phyloP scores from a whole-genome alignment of 2,113 vertebrate genomes.

The Aramus guarauna region DNA sequence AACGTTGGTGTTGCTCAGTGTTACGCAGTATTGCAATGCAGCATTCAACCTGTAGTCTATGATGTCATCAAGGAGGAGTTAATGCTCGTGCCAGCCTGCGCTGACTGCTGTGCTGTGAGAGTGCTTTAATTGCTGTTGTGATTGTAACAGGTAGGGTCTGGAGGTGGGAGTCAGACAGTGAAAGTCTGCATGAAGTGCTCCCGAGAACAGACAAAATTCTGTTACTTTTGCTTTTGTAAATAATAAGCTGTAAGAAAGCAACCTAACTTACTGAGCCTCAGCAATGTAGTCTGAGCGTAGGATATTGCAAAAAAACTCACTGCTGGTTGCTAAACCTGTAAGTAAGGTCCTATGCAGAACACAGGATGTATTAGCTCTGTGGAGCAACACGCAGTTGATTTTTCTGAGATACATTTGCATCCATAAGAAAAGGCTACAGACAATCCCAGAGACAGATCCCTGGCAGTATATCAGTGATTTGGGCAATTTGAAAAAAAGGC shows the following conservation, averaged over 20 bases:
- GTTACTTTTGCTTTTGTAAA: not conserved
- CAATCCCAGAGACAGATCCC: not conserved
- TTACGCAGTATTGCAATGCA: not conserved
- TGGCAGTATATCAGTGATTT: not conserved
- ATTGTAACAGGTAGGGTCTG: not conserved
- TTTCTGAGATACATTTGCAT: not conserved
- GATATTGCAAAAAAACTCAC: not conserved
- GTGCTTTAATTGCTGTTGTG: not conserved
- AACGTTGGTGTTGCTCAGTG: not conserved
- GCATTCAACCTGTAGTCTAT: fast-evolving
- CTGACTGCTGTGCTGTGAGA: not conserved
- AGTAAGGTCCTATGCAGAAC: not conserved
- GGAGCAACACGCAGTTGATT: not conserved
- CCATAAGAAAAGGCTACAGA: not conserved
- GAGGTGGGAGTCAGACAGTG: not conserved
- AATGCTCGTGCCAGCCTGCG: not conserved
- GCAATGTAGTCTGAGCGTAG: not conserved
- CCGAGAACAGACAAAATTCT: not conserved
- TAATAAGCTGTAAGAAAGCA: not conserved
- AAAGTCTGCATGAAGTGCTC: not conserved
- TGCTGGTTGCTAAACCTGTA: not conserved
- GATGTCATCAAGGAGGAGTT: not conserved
- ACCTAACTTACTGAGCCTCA: not conserved
- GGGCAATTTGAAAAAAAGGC: not conserved
- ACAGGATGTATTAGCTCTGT: not conserved